phyloP scores from a whole-genome alignment of 2,888 invertebrate species.

The Aethes cnicana region DNA sequence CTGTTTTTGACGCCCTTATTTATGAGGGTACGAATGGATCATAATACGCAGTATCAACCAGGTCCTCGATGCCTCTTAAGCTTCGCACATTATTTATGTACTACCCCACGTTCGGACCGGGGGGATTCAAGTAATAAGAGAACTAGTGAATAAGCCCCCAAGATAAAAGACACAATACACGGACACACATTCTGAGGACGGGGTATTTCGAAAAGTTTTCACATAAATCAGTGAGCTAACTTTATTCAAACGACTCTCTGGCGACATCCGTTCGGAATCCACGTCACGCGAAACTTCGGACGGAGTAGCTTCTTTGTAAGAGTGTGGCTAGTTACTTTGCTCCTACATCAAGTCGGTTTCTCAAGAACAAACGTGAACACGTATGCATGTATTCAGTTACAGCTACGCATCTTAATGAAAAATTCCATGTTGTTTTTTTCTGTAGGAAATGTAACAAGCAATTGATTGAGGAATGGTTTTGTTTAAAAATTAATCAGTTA shows the following conservation, averaged over 20 bases:
- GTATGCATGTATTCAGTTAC: slow-evolving; percentile 34
- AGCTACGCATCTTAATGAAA: no score
- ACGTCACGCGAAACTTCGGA: slow-evolving; percentile 70
- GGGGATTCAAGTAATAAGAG: slow-evolving; percentile 59
- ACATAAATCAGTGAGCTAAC: slow-evolving; percentile 78
- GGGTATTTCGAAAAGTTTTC: slow-evolving; percentile 63
- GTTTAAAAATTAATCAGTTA: no score
- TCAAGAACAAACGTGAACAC: slow-evolving; percentile 52
- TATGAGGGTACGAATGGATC: slow-evolving; percentile 35
- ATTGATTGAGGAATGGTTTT: no score
- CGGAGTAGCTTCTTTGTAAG: slow-evolving; percentile 62
- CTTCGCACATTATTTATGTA: slow-evolving; percentile 40
- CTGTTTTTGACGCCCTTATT: slow-evolving; percentile 43
- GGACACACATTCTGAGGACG: slow-evolving; percentile 60
- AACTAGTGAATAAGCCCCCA: slow-evolving; percentile 55
- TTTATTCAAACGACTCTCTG: slow-evolving; percentile 81
- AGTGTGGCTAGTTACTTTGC: slow-evolving; percentile 52
- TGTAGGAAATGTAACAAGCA: no score
- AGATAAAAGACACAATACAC: slow-evolving; percentile 64
- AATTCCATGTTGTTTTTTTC: no score
- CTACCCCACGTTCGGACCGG: slow-evolving; percentile 43
- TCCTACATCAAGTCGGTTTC: slow-evolving; percentile 46
- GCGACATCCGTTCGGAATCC: slow-evolving; percentile 76
- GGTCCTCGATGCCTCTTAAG: background rate
- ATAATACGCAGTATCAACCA: slow-evolving; percentile 3